Evolutionary conservation across 1,140 invertebrate genomes (phyloP), one percentile per base, ranked within the genome.

Genomic region (Ceratina japonica): DNA sequence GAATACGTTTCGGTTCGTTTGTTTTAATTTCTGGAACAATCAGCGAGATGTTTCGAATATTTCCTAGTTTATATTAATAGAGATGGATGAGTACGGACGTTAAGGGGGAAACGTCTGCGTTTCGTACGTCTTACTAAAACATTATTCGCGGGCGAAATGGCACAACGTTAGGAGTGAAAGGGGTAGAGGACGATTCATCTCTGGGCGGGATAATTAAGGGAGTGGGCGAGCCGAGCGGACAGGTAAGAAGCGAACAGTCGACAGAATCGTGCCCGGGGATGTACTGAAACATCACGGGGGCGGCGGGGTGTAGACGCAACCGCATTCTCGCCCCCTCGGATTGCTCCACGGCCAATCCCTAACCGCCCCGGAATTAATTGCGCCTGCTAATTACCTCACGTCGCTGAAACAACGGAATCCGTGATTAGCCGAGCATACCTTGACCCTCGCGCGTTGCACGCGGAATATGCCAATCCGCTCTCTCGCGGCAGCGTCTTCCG

Each of bases 311-410:
- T 59, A 58, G 73, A 75, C 63, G n/a, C 56, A 81, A 79, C 75
- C 84, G 73, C 84, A 76, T 76, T 84, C 83, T 75, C 77, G 62
- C 65, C 61, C 51, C 66, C 79, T 78, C 65, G 76, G 54, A 73
- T 76, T 54, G 70, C 72, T 61, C 68, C 49, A 75, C 37, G 62
- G 20, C 68, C 81, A 84, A 85, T 79, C 86, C 72, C 81, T 69
- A 84, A 81, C 86, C 79, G 62, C 88, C 61, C 54, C 71, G 76
- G 79, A 87, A 89, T 88, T 88, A 87, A 89, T 89, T 89, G 85
- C 82, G 68, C 62, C 78, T 70, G 73, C 85, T 87, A 87, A 88
- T 88, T 87, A 89, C 80, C 77, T 79, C 81, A 37, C 76, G 79
- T 82, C 69, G 61, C 62, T 66, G 73, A 85, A 86, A 88, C 81